Conservation (phyloP, 2,113 vertebrate species). For the Petaurus breviceps region DNA sequence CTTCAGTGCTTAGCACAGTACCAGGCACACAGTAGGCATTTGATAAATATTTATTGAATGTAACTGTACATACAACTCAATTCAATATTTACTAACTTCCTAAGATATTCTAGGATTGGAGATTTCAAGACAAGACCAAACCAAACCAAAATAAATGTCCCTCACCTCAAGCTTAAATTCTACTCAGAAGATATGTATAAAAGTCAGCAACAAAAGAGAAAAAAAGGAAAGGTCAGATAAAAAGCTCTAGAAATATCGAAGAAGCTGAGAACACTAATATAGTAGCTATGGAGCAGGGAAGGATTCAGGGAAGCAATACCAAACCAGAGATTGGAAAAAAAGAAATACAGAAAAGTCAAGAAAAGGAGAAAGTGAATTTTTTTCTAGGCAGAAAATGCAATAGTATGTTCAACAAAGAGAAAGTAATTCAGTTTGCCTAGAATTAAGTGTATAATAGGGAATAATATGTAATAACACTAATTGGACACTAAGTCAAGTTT, state of each 20-base stretch:
- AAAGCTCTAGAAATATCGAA: background rate
- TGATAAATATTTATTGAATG: background rate
- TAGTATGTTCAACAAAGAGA: background rate
- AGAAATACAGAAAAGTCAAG: background rate
- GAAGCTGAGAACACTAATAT: background rate
- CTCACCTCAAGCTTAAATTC: background rate
- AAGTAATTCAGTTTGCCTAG: background rate
- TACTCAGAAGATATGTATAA: background rate
- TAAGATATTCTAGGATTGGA: background rate
- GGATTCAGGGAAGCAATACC: background rate
- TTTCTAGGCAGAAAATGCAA: background rate
- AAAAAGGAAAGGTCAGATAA: background rate
- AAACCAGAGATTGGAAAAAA: background rate
- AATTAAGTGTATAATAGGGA: background rate
- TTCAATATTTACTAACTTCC: background rate
- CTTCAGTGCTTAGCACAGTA: background rate
- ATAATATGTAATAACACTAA: background rate
- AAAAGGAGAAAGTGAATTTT: background rate
- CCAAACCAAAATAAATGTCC: background rate
- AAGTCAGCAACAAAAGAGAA: background rate
- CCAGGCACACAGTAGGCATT: background rate
- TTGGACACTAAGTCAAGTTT: background rate
- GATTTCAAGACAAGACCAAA: background rate
- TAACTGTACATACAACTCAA: background rate
- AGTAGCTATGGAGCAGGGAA: background rate